Base-by-base conservation (phyloP, 1,140 invertebrate species). In the Leptestheria dahalacensis region DNA sequence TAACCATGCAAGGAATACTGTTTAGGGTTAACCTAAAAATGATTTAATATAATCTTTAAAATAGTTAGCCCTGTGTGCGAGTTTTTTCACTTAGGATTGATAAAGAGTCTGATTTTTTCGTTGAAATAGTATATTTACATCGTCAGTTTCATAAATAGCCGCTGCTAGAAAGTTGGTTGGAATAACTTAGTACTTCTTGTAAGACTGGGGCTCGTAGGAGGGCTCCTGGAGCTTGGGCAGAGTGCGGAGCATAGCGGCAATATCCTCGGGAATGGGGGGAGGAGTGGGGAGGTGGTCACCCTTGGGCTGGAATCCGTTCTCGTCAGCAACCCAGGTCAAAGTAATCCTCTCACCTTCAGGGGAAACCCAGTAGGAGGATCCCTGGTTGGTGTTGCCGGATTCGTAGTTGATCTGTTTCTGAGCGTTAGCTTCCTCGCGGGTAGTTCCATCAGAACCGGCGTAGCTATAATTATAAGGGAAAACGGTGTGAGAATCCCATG, bases 391-490 rank as follows among this genome's bases (percentile, higher is more conserved):
- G 25, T 46, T 59, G 47, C 57, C 57, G 18, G 57, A 18, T 41
- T 41, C 33, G 33, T 41, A 41, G 33, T 41, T 41, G n/a, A 50
- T 23, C 11, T 51, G 77, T 70, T 84, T 89, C 57, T 89, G 72
- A 74, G 79, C 88, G 59, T 88, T 87, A 62, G 81, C 78, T 72
- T 91, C 87, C 72, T 64, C 71, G 74, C 74, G 83, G 1, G 83
- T 71, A 62, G 90, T 90, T 68, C 86, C 84, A 73, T 91, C 90
- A 10, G 84, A 59, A 21, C 55, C 46, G 26, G 29, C 26, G 55
- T 41, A 57, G 21, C 55, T 57, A 25, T 48, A 23, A 41, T 18
- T 1, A 10, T n/a, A 25, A 50, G 26, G 2, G 15, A 56, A 3
- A 4, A 12, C 4, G 0, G 3, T 58, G n/a, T n/a, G n/a, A n/a